A percentile compares a stretch with the other conserved stretches of the same genome.
Evolutionary conservation across 2,888 invertebrate genomes (phyloP).

Genomic region (Odontomyia ornata): DNA sequence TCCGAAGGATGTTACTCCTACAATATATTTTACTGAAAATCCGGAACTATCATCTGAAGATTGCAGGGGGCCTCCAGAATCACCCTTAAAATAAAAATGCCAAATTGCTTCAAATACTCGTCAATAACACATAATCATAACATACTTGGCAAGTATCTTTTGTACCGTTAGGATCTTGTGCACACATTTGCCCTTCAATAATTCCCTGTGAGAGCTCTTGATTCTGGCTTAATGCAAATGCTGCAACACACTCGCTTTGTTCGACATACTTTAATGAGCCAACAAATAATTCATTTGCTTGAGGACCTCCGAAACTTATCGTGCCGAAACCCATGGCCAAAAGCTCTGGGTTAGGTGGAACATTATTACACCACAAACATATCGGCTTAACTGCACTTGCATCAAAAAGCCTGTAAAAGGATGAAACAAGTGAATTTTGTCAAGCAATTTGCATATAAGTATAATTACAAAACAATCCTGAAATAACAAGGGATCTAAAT

Average conservation of each 20-base stretch:
- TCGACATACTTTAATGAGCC: slow-evolving; percentile 15
- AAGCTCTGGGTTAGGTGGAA: not conserved
- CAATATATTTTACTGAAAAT: slow-evolving; percentile 48
- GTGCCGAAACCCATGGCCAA: slow-evolving; percentile 41
- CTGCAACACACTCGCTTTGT: not conserved
- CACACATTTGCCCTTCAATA: slow-evolving; percentile 55
- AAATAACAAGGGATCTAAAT: too few relatives aligned
- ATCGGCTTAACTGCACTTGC: slow-evolving; percentile 57
- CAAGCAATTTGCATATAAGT: too few relatives aligned
- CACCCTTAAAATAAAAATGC: slow-evolving; percentile 55
- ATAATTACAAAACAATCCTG: too few relatives aligned
- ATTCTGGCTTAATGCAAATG: not conserved
- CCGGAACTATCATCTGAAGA: slow-evolving; percentile 43
- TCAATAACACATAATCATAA: too few relatives aligned
- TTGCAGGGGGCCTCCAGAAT: slow-evolving; percentile 62
- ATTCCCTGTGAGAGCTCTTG: slow-evolving; percentile 51
- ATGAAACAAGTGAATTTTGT: not conserved
- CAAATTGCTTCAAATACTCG: not conserved
- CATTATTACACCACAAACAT: slow-evolving; percentile 64
- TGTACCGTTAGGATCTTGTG: slow-evolving; percentile 52
- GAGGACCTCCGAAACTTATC: slow-evolving; percentile 15
- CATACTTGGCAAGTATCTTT: slow-evolving; percentile 52
- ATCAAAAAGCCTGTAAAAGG: not conserved
- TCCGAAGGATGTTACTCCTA: slow-evolving; percentile 50
- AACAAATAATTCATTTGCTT: slow-evolving; percentile 23